Evolutionary conservation across 2,888 invertebrate genomes (phyloP), one percentile per base, ranked within the genome.

Genomic region (Hydrotaea diabolus): DNA sequence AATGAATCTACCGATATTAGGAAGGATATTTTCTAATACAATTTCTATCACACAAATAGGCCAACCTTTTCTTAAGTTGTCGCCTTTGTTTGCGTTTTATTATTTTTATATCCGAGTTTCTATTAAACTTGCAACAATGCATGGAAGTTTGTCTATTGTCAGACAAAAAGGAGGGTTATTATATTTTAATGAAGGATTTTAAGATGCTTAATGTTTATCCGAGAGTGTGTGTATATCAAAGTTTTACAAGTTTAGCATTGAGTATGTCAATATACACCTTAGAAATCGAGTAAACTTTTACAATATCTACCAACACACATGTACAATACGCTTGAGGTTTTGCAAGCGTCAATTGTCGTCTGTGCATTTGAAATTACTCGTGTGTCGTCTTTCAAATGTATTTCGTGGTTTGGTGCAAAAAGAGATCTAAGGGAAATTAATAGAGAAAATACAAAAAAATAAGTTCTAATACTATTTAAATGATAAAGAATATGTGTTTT

Each of bases 131-230:
- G 2, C 9, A 72, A 49, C n/a, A 49, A 49, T n/a, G 3, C n/a
- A 72, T 72, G 26, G 36, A 78, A 76, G 57, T 62, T 74, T 77
- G n/a, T 71, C 43, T 53, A 77, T 75, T 86, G 79, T 86, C 87
- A 89, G 88, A 21, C 53, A 57, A 0, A 36, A 53, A 71, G 69
- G 88, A 90, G 87, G 88, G 89, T 89, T 89, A 89, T 90, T 89
- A 90, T 89, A 90, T 89, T 89, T 89, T 89, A 90, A 90, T 90
- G 90, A 82, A 87, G 57, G 26, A 74, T 69, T 43, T 55, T 64
- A 66, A 39, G 8, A 49, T 49, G 36, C 19, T 55, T 26, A 17
- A 49, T 57, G 53, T 64, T 53, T 49, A 53, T 73, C 49, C 57
- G 55, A 57, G 77, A 76, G 72, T 23, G 39, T 13, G 5, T 49